Percentiles rank a stretch among this genome's conserved stretches.
Evolutionary conservation across 2,113 vertebrate species (phyloP).

Genomic region (Nibea coibor): DNA sequence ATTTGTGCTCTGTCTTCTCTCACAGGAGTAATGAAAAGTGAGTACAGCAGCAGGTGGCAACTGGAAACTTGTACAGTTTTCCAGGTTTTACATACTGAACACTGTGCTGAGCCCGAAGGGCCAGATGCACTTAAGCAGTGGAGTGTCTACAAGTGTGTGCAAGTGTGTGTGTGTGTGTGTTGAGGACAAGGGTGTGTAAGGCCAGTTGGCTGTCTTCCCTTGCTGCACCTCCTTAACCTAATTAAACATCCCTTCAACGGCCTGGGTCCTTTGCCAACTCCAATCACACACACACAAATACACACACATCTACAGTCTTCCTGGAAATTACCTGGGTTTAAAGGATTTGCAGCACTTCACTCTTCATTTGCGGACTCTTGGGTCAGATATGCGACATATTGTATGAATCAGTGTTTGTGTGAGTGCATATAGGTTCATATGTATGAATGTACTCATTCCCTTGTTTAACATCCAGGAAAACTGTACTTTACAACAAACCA

Average conservation of each 20-base stretch:
- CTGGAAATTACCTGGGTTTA: conserved; percentile 53
- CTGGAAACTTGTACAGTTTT: conserved; percentile 51
- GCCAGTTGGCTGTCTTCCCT: conserved; percentile 49
- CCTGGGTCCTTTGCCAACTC: conserved; percentile 42
- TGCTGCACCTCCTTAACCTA: conserved; percentile 65
- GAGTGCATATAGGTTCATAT: conserved; percentile 14
- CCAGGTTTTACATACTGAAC: conserved; percentile 35
- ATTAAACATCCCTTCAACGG: conserved; percentile 67
- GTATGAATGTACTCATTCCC: conserved; percentile 23
- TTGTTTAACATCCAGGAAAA: conserved; percentile 62
- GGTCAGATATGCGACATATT: conserved; percentile 30
- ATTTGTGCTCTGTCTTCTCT: conserved; percentile 24
- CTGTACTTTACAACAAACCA: conserved; percentile 18
- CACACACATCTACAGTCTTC: conserved; percentile 5
- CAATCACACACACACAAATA: conserved; percentile 32
- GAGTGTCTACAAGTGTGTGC: conserved; percentile 28
- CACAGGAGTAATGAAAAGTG: conserved; percentile 49
- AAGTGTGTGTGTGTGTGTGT: conserved; percentile 31
- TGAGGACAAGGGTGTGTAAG: conserved; percentile 40
- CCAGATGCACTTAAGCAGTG: conserved; percentile 50
- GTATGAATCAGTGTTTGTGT: conserved; percentile 51
- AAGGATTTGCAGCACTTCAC: conserved; percentile 47
- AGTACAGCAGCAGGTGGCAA: conserved; percentile 57
- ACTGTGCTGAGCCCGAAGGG: conserved; percentile 26
- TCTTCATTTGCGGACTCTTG: conserved; percentile 40